Evolutionary conservation across 2,888 invertebrate genomes (phyloP).

Genomic region (Parelbella ahira): DNA sequence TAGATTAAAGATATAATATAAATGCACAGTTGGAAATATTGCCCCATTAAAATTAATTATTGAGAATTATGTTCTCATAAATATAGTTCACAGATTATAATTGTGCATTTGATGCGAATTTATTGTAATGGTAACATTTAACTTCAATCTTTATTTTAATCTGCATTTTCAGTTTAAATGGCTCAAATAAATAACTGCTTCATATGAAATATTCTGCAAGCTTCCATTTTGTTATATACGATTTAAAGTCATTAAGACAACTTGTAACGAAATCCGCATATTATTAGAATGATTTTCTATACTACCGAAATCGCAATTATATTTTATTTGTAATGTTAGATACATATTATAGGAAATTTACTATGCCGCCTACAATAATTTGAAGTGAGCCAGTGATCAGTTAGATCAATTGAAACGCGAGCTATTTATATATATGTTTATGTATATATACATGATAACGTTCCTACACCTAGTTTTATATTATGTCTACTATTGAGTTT

Average conservation of each 20-base stretch:
- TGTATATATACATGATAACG: constrained; percentile 23
- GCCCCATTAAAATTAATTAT: constrained; percentile 33
- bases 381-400: constrained; percentile 4
- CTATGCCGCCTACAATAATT: not conserved
- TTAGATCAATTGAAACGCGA: constrained; percentile 25
- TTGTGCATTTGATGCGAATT: constrained; percentile 60
- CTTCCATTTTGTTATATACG: too few relatives aligned
- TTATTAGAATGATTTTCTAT: too few relatives aligned
- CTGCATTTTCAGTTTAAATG: not conserved
- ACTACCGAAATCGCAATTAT: too few relatives aligned
- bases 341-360: too few relatives aligned
- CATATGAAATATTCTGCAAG: too few relatives aligned
- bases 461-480: constrained; percentile 35
- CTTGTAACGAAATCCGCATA: too few relatives aligned
- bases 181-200: too few relatives aligned
- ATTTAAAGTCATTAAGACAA: too few relatives aligned
- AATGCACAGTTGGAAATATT: too few relatives aligned
- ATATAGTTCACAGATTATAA: constrained; percentile 27
- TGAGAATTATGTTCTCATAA: constrained; percentile 61
- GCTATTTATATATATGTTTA: constrained; percentile 16
- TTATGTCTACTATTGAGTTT: constrained; percentile 68
- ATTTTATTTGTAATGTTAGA: too few relatives aligned
- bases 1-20: too few relatives aligned
- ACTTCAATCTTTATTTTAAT: constrained; percentile 7
- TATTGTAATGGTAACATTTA: constrained; percentile 25